phyloP scores from a whole-genome alignment of 2,113 vertebrate genomes.

The Siniperca chuatsi region DNA sequence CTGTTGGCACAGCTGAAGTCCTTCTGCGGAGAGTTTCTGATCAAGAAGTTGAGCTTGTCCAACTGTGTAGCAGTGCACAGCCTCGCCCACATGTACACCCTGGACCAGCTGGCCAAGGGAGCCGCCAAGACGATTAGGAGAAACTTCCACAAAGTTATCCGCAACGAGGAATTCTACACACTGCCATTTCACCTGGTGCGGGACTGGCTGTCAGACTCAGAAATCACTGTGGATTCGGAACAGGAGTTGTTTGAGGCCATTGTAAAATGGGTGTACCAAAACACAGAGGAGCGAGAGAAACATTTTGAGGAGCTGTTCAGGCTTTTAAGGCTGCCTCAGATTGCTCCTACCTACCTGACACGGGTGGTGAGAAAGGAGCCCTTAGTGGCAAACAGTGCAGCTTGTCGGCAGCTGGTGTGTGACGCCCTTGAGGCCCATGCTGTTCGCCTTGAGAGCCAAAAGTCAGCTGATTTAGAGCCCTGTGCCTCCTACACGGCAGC shows the following conservation, averaged over 20 bases:
- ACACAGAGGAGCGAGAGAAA: constrained; percentile 86
- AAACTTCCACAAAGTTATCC: constrained; percentile 93
- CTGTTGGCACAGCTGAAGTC: constrained; percentile 91
- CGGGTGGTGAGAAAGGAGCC: constrained; percentile 90
- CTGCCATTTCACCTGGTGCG: constrained; percentile 93
- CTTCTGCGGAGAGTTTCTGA: constrained; percentile 95
- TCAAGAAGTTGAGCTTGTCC: constrained; percentile 93
- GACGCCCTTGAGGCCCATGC: constrained; percentile 93
- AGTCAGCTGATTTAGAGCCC: constrained; percentile 85
- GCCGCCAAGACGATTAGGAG: constrained; percentile 93
- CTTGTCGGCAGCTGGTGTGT: constrained; percentile 88
- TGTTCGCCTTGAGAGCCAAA: constrained; percentile 88
- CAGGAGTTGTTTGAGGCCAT: constrained; percentile 93
- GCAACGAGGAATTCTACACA: constrained; percentile 93
- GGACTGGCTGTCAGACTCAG: constrained; percentile 93
- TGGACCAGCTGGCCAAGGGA: constrained; percentile 91
- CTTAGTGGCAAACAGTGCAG: constrained; percentile 86
- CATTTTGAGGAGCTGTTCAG: constrained; percentile 95
- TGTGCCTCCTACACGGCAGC: constrained; percentile 76
- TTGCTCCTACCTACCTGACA: constrained; percentile 93
- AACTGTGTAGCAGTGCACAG: constrained; percentile 96
- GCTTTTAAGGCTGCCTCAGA: constrained; percentile 91
- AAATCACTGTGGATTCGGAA: constrained; percentile 94
- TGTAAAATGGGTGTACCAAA: constrained; percentile 91
- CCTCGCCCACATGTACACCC: constrained; percentile 94